A percentile compares a stretch with the other conserved stretches of the same genome.
phyloP scores from a whole-genome alignment of 2,888 invertebrate species.

The Zonitis immaculata region DNA sequence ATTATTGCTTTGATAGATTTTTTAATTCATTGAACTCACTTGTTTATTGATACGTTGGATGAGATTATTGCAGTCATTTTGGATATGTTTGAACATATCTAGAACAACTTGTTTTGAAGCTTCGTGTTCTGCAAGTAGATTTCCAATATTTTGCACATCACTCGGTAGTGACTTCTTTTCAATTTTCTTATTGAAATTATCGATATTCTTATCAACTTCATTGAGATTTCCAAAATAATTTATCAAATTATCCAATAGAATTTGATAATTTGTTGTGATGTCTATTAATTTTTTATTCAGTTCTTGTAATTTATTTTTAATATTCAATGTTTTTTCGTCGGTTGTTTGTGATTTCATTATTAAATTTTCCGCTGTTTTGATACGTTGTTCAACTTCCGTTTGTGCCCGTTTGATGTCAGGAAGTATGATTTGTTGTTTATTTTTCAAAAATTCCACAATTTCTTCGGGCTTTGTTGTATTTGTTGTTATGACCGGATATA shows the following conservation, averaged over 20 bases:
- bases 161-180: slow-evolving; percentile 45
- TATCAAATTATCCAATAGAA: slow-evolving; percentile 59
- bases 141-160: slow-evolving; percentile 52
- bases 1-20: too few relatives aligned
- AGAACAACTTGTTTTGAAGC: slow-evolving; percentile 59
- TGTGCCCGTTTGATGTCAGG: slow-evolving; percentile 61
- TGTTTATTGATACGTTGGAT: slow-evolving; percentile 64
- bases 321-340: slow-evolving; percentile 56
- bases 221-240: slow-evolving; percentile 65
- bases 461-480: slow-evolving; percentile 56
- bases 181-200: slow-evolving; percentile 52
- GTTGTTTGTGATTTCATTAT: slow-evolving; percentile 55
- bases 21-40: slow-evolving; percentile 30
- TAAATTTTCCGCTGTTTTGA: slow-evolving; percentile 63
- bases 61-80: slow-evolving; percentile 64
- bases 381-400: slow-evolving; percentile 61
- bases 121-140: slow-evolving; percentile 60
- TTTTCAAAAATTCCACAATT: slow-evolving; percentile 55
- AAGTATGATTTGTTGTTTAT: slow-evolving; percentile 54
- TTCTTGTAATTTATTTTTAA: slow-evolving; percentile 61
- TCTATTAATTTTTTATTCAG: slow-evolving; percentile 63
- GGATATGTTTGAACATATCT: slow-evolving; percentile 62
- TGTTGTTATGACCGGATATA: slow-evolving; percentile 70
- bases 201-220: slow-evolving; percentile 59
- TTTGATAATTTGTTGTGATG: slow-evolving; percentile 67